Evolutionary conservation across 2,888 invertebrate species (phyloP).

Genomic region (Pandemis cinnamomeana): DNA sequence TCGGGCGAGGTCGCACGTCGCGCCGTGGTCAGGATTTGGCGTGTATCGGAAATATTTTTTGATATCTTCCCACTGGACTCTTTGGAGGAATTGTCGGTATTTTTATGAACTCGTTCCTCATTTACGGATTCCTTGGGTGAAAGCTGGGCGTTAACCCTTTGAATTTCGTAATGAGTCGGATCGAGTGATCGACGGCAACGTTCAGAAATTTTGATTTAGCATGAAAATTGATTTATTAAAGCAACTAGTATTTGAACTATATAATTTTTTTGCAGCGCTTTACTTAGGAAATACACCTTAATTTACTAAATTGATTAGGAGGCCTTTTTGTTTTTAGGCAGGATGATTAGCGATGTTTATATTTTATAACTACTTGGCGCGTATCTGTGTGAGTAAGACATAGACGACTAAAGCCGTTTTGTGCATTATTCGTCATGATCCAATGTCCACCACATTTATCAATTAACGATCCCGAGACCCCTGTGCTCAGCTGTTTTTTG

Average conservation of each 20-base stretch:
- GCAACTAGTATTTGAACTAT: not conserved
- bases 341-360: too few relatives aligned
- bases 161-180: conserved; percentile 15
- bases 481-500: not conserved
- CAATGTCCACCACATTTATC: too few relatives aligned
- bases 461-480: not conserved
- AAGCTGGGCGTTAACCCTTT: conserved; percentile 40
- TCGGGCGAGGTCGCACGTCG: conserved; percentile 65
- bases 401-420: too few relatives aligned
- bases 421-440: too few relatives aligned
- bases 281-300: too few relatives aligned
- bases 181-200: not conserved
- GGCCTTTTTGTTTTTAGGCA: too few relatives aligned
- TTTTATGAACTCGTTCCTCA: conserved; percentile 66
- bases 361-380: too few relatives aligned
- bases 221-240: not conserved
- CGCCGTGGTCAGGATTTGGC: conserved; percentile 73
- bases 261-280: too few relatives aligned
- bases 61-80: conserved; percentile 67
- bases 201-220: not conserved
- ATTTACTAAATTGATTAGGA: too few relatives aligned
- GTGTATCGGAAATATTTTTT: conserved; percentile 76
- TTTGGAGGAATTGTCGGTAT: conserved; percentile 66
- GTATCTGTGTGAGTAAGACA: too few relatives aligned
- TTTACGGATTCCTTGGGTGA: conserved; percentile 58